Evolutionary conservation across 2,113 vertebrate species (phyloP).

Genomic region (Tachuris rubrigastra): DNA sequence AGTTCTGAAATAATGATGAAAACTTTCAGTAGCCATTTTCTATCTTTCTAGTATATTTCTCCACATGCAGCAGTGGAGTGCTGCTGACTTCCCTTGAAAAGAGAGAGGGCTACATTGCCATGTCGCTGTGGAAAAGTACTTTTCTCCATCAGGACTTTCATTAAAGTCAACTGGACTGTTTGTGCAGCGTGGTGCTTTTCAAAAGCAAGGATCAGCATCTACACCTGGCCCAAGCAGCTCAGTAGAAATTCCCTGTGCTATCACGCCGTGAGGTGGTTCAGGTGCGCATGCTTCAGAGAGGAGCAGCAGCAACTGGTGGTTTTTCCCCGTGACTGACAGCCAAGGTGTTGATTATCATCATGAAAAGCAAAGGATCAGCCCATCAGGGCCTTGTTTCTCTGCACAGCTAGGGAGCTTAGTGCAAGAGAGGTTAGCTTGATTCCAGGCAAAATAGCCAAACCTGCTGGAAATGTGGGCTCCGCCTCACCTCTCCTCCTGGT

Average conservation of each 20-base stretch:
- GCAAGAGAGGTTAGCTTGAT: background rate
- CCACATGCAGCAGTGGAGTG: background rate
- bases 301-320: background rate
- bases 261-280: background rate
- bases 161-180: background rate
- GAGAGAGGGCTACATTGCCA: background rate
- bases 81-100: background rate
- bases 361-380: background rate
- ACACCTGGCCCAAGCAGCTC: background rate
- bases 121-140: background rate
- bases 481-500: background rate
- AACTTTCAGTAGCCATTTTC: background rate
- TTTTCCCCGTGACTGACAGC: background rate
- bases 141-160: background rate
- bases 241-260: accelerated
- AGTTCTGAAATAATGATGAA: background rate
- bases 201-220: background rate
- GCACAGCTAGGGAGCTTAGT: constrained; percentile 38
- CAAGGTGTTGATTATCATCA: background rate
- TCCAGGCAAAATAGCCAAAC: background rate
- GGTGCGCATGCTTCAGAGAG: accelerated
- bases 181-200: background rate
- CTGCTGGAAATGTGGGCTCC: background rate
- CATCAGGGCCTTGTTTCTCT: background rate
- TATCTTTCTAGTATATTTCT: background rate